Conservation (phyloP, 2,113 vertebrate genomes). For the Sphaerodactylus townsendi region DNA sequence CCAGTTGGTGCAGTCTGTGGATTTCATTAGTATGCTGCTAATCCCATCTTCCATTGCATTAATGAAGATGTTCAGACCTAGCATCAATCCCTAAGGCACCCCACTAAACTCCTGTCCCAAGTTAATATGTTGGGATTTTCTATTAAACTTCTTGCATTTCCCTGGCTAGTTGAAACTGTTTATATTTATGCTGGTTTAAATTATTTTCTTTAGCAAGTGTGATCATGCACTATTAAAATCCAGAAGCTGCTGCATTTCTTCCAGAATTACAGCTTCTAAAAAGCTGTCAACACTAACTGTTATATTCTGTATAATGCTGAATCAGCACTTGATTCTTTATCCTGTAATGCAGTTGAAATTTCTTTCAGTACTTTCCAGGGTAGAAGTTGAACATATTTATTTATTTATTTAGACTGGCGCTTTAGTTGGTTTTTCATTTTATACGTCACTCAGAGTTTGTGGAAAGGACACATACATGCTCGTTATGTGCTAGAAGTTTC, state of each 20-base stretch:
- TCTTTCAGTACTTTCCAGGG: not conserved
- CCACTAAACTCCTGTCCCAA: conserved; percentile 15
- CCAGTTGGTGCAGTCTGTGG: conserved; percentile 52
- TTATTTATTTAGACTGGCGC: not conserved
- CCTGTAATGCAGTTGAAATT: not conserved
- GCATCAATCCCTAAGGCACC: conserved; percentile 47
- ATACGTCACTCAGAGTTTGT: not conserved
- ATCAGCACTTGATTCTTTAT: not conserved
- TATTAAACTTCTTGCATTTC: conserved; percentile 46
- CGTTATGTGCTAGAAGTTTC: not conserved
- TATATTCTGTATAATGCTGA: not conserved
- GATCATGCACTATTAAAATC: conserved; percentile 38
- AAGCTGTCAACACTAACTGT: not conserved
- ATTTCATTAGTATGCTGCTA: conserved; percentile 65
- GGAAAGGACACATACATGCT: not conserved
- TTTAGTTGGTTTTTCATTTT: not conserved
- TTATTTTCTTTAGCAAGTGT: conserved; percentile 30
- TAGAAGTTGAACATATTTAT: not conserved
- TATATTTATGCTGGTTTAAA: conserved; percentile 46
- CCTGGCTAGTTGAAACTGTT: conserved; percentile 44
- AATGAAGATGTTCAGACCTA: conserved; percentile 66
- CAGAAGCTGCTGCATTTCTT: not conserved
- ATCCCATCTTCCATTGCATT: conserved; percentile 61
- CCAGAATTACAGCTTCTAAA: conserved; percentile 5
- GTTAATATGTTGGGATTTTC: conserved; percentile 50